Percentiles rank a stretch among this genome's conserved stretches.
Conservation (phyloP, 2,797 vertebrate genomes). For the Eulemur albifrons region DNA sequence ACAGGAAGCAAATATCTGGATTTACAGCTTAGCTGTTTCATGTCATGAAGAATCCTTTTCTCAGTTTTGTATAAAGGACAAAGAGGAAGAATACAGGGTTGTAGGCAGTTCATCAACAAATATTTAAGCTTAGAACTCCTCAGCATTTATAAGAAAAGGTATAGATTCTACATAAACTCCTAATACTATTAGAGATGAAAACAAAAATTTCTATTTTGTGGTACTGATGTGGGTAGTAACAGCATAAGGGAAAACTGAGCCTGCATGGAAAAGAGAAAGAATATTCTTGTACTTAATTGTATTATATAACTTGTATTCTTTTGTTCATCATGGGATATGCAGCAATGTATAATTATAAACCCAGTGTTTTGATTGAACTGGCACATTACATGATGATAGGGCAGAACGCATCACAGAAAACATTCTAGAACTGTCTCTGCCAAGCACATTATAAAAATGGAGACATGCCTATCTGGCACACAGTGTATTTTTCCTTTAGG, state of each 20-base stretch:
- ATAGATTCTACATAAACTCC: neutral
- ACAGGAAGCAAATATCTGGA: neutral
- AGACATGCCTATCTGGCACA: neutral
- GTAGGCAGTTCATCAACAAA: neutral
- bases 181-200: neutral
- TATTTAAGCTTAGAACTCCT: neutral
- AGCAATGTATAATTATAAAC: slow-evolving; percentile 24
- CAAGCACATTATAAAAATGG: slow-evolving; percentile 42
- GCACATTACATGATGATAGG: neutral
- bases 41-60: neutral
- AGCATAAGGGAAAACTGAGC: neutral
- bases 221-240: neutral
- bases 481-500: neutral
- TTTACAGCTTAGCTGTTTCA: neutral
- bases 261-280: neutral
- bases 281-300: neutral
- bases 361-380: slow-evolving; percentile 45
- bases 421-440: neutral
- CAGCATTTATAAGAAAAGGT: neutral
- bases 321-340: slow-evolving; percentile 2
- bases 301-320: neutral
- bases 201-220: neutral
- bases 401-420: slow-evolving; percentile 34
- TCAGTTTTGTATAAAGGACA: neutral
- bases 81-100: neutral